A percentile compares a stretch with the other conserved stretches of the same genome.
Evolutionary conservation across 2,113 vertebrate genomes (phyloP).

Genomic region (human (Homo sapiens)): GRCh38 chr1:35157501-35158000

Average conservation of each 20-base stretch:
- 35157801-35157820: not conserved
- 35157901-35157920: not conserved
- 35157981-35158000: no score
- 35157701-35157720: not conserved
- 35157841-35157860: not conserved
- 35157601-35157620: not conserved
- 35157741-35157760: not conserved
- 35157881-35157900: not conserved
- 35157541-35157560: not conserved
- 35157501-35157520: no score
- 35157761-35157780: not conserved
- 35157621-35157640: not conserved
- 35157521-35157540: no score
- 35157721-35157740: not conserved
- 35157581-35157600: not conserved
- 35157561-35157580: not conserved
- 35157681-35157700: not conserved
- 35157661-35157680: not conserved
- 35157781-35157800: not conserved
- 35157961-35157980: no score
- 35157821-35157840: not conserved
- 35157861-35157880: not conserved
- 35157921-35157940: not conserved
- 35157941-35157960: not conserved
- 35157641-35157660: not conserved